Base-by-base conservation (phyloP, 2,888 invertebrate genomes). In the Heliconius sara region DNA sequence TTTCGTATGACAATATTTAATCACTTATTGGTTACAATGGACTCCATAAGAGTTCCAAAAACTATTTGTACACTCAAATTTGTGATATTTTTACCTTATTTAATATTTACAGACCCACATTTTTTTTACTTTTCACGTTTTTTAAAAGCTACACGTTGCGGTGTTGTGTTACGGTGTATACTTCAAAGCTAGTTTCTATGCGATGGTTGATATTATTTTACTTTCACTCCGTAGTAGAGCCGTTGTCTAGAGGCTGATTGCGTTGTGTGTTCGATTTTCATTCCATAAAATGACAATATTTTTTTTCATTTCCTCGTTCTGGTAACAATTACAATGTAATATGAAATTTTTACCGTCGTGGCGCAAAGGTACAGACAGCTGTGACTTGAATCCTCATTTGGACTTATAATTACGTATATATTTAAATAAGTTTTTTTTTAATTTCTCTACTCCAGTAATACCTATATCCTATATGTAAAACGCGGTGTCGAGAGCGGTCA, bases 1-100 rank as follows among this genome's bases (percentile, higher is more conserved):
- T 81, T 83, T 86, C 78, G 75, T 85, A 85, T 83, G 89, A 91
- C 91, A 94, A 94, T 93, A 93, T 94, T 94, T 91, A 90, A 88
- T 88, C 92, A 92, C 91, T 91, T 88, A 93, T 93, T 92, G 92
- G 94, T 89, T 92, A 93, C 93, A 93, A 91, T 92, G 88, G 89
- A 80, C 81, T 79, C 84, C 74, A 81, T 68, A 82, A 81, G 83
- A 82, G 83, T 79, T 83, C 84, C 81, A 84, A 86, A 57, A 83
- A 85, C 80, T 89, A 86, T 89, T 89, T 88, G 87, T 86, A 83
- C 85, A 85, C 88, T 90, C 84, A 80, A 85, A 84, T 85, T 85
- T 85, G 82, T 83, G 85, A 84, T 82, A 82, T 83, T 83, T 82
- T 82, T 80, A 81, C 77, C 80, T 80, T 81, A 77, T 82, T 83